Base-by-base conservation (phyloP, 2,888 invertebrate species). In the Conops quadrifasciatus region DNA sequence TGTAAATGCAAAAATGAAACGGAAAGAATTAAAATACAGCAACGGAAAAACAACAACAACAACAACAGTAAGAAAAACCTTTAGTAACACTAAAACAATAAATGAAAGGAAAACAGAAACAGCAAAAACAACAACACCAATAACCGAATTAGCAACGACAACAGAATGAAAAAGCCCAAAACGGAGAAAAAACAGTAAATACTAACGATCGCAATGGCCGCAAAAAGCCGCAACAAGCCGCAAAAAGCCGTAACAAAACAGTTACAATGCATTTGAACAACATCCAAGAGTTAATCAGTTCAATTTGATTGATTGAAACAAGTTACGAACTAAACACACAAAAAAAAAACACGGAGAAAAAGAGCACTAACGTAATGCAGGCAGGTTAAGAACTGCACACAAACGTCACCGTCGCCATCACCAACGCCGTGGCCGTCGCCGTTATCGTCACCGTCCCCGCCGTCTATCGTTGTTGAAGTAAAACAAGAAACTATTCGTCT, bases 291-390 rank as follows among this genome's bases (percentile, higher is more conserved):
- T 49, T 26, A 24, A 49, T 45, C 43, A 47, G n/a, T 9, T 26
- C n/a, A 16, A 49, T 65, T 51, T 51, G 28, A 65, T 65, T 30
- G 51, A 53, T 53, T 26, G 45, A n/a, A 47, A n/a, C 47, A 63
- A 24, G 36, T 47, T 64, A 26, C 24, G 19, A 16, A 26, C 19
- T 19, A 49, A 49, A n/a, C 4, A 5, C n/a, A 49, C 15, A 49
- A 49, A 49, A 49, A 9, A 4, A 36, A 36, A 4, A 36, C 36
- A 36, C 9, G 9, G 9, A 36, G 36, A 4, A 7, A 36, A 36
- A 4, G 9, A 7, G 5, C 28, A 30, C 26, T 28, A 15, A 60
- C n/a, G 4, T 60, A 60, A 30, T 26, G 30, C 30, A 30, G 19
- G 11, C 28, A 4, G 56, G 15, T 24, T 15, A 56, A 26, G 30